Base-by-base conservation (phyloP, 2,113 vertebrate species). In the Cisticola juncidis region DNA sequence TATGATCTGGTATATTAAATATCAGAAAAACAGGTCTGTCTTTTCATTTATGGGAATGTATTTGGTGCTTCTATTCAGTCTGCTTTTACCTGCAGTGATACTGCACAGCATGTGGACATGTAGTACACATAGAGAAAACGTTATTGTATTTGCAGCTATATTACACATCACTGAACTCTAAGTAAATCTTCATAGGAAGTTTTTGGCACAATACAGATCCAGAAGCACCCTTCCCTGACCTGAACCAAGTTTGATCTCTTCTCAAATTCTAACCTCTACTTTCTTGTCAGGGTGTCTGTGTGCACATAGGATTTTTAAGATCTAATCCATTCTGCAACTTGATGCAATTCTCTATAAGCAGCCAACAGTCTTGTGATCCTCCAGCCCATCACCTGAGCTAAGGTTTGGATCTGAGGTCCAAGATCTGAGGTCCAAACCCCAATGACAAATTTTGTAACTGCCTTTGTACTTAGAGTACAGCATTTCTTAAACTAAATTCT, bases 241-340 rank as follows among this genome's bases (percentile, higher is more conserved):
- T 48, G 76, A 62, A 71, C 2, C 2, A 9, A 42, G 24, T 61
- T 35, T 22, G 4, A 31, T 31, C 31, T 65, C 29, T 48, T 56
- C 54, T 53, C 29, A 18, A 6, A 24, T 40, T 72, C 22, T 11
- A 7, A 42, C 12, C 9, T 17, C 54, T 29, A 0, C 17, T 31
- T 53, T 48, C 64, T 53, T 24, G 42, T 29, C 0, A 0, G 26
- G 31, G 21, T n/a, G 15, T 29, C 50, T 62, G 19, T 12, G 13
- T 45, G 25, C 29, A 23, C 16, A 15, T 0, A 57, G 23, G 40
- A 42, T 54, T 42, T 65, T 8, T 33, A 53, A 65, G 12, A 70
- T 7, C 45, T 42, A 28, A 90, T 56, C n/a, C 25, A 22, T 11
- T 12, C 1, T 68, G 42, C 23, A 66, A 18, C 74, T 20, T 20